Base-by-base conservation (phyloP, 2,888 invertebrate genomes). In the Lepas anatifera region DNA sequence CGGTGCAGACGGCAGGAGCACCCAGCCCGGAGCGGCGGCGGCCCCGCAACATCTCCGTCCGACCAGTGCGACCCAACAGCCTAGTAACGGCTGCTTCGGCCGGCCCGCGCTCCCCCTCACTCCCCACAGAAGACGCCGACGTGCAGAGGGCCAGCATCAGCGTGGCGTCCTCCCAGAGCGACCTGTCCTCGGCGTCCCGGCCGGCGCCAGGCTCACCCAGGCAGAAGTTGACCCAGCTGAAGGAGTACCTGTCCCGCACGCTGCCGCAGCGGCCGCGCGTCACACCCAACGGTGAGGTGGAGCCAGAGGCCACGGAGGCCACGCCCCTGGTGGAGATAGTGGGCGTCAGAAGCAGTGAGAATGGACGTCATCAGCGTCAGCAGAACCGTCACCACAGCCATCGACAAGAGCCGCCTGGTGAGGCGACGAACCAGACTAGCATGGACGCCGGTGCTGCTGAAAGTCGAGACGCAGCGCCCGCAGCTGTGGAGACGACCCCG, bases 131-230 rank as follows among this genome's bases (percentile, higher is more conserved):
- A 18, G 58, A 58, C 35, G 18, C 58, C 22, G 58, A 58, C 58
- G n/a, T n/a, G n/a, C n/a, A n/a, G n/a, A n/a, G n/a, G n/a, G n/a
- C n/a, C n/a, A 32, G 58, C 8, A 18, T 35, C 22, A 32, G 32
- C 32, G 22, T 58, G 32, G 18, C 22, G 22, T 58, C 58, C 8
- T 13, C 32, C 58, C 32, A 22, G 18, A 22, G 32, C 7, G 58
- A 58, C 32, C 3, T 18, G 32, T 32, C 50, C 11, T 11, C 50
- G 50, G 50, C 50, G 50, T 3, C 13, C 25, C 58, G 32, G 58
- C 58, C 58, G 58, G n/a, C n/a, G n/a, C 58, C 58, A 18, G 58
- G 58, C 58, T 58, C 58, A 22, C 58, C 58, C 22, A 32, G 58
- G 32, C 58, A 58, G 16, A 58, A 58, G 35, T 35, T 58, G 35